Percentiles rank a stretch among this genome's conserved stretches.
Conservation (phyloP, 2,888 invertebrate species). For the Marronus borbonicus region DNA sequence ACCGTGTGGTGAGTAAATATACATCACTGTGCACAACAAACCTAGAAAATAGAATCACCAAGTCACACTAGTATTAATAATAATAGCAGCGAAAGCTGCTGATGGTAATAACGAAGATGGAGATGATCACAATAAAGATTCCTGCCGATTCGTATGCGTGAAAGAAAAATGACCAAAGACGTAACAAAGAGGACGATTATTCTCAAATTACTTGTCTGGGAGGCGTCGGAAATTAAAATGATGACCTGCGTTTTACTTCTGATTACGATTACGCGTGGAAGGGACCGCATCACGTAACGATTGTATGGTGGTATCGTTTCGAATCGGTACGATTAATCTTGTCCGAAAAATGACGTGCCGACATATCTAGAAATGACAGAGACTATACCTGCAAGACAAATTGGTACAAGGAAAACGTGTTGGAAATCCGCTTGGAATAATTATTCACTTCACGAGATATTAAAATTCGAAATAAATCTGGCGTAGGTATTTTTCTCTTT, state of each 20-base stretch:
- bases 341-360: background rate
- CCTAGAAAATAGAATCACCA: background rate
- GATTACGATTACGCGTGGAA: slow-evolving; percentile 13
- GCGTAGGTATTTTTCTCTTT: too few species aligned
- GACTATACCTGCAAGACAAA: too few species aligned
- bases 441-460: too few species aligned
- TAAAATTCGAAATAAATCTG: too few species aligned
- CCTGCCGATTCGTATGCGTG: background rate
- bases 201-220: slow-evolving; percentile 28
- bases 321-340: slow-evolving; percentile 3
- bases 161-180: background rate
- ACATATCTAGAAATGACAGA: too few species aligned
- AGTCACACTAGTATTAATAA: slow-evolving; percentile 23
- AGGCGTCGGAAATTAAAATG: slow-evolving; percentile 39
- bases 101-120: slow-evolving; percentile 10
- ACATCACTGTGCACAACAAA: too few species aligned
- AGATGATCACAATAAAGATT: slow-evolving; percentile 11
- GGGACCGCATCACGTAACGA: background rate
- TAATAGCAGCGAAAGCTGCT: background rate
- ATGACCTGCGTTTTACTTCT: slow-evolving; percentile 33
- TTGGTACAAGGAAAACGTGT: too few species aligned
- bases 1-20: background rate
- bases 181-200: slow-evolving; percentile 24
- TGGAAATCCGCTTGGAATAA: too few species aligned
- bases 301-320: slow-evolving; percentile 9